phyloP scores from a whole-genome alignment of 2,113 vertebrate species.

The Oreotrochilus melanogaster region DNA sequence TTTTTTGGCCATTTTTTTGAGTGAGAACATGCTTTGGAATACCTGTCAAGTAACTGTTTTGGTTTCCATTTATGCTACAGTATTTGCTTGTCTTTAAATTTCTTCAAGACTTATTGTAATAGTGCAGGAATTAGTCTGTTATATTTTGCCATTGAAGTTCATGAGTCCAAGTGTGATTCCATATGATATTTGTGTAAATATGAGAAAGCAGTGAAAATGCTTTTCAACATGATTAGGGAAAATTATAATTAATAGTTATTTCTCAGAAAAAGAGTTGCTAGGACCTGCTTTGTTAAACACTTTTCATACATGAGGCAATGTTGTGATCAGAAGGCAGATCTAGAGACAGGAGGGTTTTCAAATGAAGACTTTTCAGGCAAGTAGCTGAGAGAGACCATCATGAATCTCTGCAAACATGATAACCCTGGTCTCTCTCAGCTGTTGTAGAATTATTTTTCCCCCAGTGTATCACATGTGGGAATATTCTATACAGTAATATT shows the following conservation, averaged over 20 bases:
- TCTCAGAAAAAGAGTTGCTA: not conserved
- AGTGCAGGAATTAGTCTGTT: not conserved
- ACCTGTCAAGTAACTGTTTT: not conserved
- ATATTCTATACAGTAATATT: not conserved
- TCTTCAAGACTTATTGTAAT: not conserved
- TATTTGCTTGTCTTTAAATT: not conserved
- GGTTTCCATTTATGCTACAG: not conserved
- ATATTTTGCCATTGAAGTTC: not conserved
- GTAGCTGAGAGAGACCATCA: not conserved
- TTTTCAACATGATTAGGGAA: not conserved
- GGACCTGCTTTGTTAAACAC: not conserved
- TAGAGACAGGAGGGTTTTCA: not conserved
- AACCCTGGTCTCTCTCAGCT: not conserved
- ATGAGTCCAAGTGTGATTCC: not conserved
- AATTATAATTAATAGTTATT: not conserved
- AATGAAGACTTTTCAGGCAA: not conserved
- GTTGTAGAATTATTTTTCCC: not conserved
- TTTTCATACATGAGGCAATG: not conserved
- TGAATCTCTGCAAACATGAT: not conserved
- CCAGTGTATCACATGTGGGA: not conserved
- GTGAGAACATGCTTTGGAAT: not conserved
- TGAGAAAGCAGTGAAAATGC: not conserved
- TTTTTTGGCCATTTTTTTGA: not conserved
- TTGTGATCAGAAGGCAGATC: accelerated
- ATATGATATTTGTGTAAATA: not conserved